phyloP scores from a whole-genome alignment of 2,888 invertebrate species.

The Limnephilus rhombicus region DNA sequence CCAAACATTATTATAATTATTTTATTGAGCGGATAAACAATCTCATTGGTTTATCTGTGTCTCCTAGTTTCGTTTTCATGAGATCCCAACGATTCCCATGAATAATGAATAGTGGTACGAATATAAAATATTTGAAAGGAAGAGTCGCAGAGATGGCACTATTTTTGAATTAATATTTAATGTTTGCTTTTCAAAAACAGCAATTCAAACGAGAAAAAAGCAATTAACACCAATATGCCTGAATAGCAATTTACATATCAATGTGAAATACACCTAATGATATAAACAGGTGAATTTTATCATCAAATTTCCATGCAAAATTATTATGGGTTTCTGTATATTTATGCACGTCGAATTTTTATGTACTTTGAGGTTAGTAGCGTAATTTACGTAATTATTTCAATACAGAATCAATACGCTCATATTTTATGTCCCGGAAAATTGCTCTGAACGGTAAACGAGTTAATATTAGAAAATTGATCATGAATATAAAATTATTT shows the following conservation, averaged over 20 bases:
- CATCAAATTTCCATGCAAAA: not conserved
- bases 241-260: not conserved
- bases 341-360: not conserved
- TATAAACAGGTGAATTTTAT: slow-evolving; percentile 1
- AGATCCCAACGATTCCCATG: too few relatives aligned
- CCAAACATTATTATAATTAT: too few relatives aligned
- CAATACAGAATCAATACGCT: not conserved
- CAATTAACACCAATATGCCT: not conserved
- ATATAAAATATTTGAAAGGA: not conserved
- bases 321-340: not conserved
- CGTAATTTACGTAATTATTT: not conserved
- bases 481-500: not conserved
- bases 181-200: not conserved
- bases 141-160: not conserved
- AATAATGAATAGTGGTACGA: not conserved
- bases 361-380: not conserved
- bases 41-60: too few relatives aligned
- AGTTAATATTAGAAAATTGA: not conserved
- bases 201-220: not conserved
- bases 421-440: not conserved
- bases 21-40: too few relatives aligned
- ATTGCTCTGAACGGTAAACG: not conserved
- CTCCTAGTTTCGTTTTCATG: too few relatives aligned
- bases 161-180: not conserved
- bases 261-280: not conserved